Conservation (phyloP, 1,140 invertebrate species). For the Trichonephila clavata region DNA sequence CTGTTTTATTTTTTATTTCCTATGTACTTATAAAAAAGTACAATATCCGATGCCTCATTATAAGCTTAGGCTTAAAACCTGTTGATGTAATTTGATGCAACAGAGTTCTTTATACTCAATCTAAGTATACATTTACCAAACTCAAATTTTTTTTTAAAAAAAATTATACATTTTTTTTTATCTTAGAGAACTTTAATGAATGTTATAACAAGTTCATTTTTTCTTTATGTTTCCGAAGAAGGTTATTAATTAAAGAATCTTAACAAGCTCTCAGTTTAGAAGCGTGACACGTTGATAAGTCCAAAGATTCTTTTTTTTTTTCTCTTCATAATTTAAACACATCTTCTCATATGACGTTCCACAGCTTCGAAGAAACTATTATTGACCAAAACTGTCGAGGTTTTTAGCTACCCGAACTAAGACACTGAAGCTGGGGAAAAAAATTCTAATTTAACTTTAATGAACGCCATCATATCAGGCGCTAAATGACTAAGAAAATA, state of each 20-base stretch:
- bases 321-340: slow-evolving; percentile 37
- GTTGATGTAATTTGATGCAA: slow-evolving; percentile 16
- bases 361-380: slow-evolving; percentile 21
- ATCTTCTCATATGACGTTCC: slow-evolving; percentile 43
- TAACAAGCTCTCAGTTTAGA: slow-evolving; percentile 51
- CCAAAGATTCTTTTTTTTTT: slow-evolving; percentile 15
- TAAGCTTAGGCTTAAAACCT: slow-evolving; percentile 19
- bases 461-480: slow-evolving; percentile 64
- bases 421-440: slow-evolving; percentile 17
- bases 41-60: slow-evolving; percentile 15
- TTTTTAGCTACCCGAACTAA: slow-evolving; percentile 40
- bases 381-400: slow-evolving; percentile 37
- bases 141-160: not conserved
- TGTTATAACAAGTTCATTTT: slow-evolving; percentile 40
- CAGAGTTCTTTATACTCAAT: not conserved
- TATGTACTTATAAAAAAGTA: not conserved
- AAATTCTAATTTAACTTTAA: slow-evolving; percentile 72
- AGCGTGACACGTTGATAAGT: slow-evolving; percentile 59
- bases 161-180: not conserved
- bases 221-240: slow-evolving; percentile 10
- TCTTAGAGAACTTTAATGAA: slow-evolving; percentile 40
- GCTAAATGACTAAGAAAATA: slow-evolving; percentile 73
- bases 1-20: not conserved
- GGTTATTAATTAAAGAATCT: slow-evolving; percentile 68
- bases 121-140: slow-evolving; percentile 1